Evolutionary conservation across 1,140 invertebrate genomes (phyloP).

Genomic region (Panagrolaimus sp.): DNA sequence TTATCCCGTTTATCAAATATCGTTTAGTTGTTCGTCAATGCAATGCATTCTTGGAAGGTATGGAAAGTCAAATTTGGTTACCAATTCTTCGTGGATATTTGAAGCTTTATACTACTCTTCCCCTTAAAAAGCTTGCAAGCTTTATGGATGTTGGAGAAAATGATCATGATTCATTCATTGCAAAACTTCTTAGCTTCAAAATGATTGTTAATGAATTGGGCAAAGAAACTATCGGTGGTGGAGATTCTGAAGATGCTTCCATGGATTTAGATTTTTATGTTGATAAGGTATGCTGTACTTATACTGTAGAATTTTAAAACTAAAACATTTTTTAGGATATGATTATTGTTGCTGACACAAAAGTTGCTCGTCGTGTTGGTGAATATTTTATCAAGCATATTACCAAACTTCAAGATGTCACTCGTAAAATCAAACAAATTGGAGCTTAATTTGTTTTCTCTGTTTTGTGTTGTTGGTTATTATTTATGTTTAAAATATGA

Average conservation of each 20-base stretch:
- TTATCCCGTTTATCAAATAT: no score
- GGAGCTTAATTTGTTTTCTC: neutral
- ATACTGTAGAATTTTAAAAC: conserved; percentile 15
- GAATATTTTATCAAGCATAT: conserved; percentile 98
- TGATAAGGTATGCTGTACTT: conserved; percentile 65
- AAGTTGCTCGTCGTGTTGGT: conserved; percentile 92
- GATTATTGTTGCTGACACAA: conserved; percentile 99
- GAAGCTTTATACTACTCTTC: conserved; percentile 81
- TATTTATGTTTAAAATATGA: neutral
- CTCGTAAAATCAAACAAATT: neutral
- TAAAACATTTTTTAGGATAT: conserved; percentile 69
- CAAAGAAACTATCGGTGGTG: conserved; percentile 78
- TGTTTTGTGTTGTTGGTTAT: conserved; percentile 5
- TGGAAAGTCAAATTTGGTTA: conserved; percentile 84
- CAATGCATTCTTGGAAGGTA: conserved; percentile 81
- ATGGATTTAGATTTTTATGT: conserved; percentile 99
- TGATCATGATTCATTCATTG: conserved; percentile 74
- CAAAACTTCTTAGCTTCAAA: conserved; percentile 87
- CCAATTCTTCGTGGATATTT: conserved; percentile 75
- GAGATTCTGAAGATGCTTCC: conserved; percentile 92
- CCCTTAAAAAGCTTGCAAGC: conserved; percentile 82
- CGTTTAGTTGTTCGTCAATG: conserved; percentile 65
- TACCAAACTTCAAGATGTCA: conserved; percentile 89
- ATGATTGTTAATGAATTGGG: conserved; percentile 78
- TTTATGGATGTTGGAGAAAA: conserved; percentile 80